Base-by-base conservation (phyloP, 2,888 invertebrate genomes). In the Automeris io region DNA sequence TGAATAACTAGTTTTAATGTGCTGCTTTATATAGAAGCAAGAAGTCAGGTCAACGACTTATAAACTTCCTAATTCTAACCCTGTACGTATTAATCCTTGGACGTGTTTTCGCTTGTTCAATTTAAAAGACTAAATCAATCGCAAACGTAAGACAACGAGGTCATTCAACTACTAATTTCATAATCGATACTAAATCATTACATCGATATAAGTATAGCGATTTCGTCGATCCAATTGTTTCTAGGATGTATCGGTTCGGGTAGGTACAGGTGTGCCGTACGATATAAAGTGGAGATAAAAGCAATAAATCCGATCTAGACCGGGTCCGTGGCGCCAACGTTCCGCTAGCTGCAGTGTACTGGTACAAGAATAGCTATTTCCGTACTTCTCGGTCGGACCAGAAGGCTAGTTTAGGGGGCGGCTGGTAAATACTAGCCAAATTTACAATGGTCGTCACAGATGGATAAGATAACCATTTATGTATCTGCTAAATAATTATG, bases 311-410 rank as follows among this genome's bases (percentile, higher is more conserved):
- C 64, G 63, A 73, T 69, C 68, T 60, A 67, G 72, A 70, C 70
- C 71, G 70, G 65, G 71, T 70, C 71, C 69, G 69, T 68, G 82
- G 82, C 82, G 83, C 80, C 81, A 73, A 65, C 68, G 69, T 68
- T 69, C 70, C 70, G 70, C 63, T 68, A 57, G 57, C 51, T 45
- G 51, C 49, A 54, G 49, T 42, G 50, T 37, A 45, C 45, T 43
- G 39, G 51, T n/a, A n/a, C n/a, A n/a, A n/a, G n/a, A n/a, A n/a
- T n/a, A n/a, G n/a, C n/a, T n/a, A n/a, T n/a, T n/a, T n/a, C n/a
- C n/a, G n/a, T n/a, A n/a, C n/a, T n/a, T n/a, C n/a, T n/a, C n/a
- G n/a, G n/a, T n/a, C n/a, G n/a, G n/a, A n/a, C n/a, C n/a, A n/a
- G n/a, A n/a, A n/a, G n/a, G n/a, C n/a, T n/a, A n/a, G n/a, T n/a